A percentile compares a stretch with the other conserved stretches of the same genome.
phyloP scores from a whole-genome alignment of 2,888 invertebrate genomes.

The Horisme vitalbata region DNA sequence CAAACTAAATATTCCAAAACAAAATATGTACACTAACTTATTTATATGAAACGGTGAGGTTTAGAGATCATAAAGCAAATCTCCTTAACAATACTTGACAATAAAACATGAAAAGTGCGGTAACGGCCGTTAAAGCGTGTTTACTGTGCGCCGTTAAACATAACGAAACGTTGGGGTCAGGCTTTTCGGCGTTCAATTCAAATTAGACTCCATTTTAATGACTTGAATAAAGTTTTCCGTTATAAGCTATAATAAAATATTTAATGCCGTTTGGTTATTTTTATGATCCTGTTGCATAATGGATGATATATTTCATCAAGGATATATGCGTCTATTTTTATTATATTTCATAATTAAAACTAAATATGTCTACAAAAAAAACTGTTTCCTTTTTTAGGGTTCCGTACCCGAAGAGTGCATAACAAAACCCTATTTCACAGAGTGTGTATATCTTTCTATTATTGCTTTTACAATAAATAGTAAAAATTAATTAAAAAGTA shows the following conservation, averaged over 20 bases:
- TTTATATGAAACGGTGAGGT: constrained; percentile 60
- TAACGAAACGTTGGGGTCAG: constrained; percentile 49
- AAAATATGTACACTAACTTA: constrained; percentile 46
- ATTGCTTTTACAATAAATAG: too few relatives aligned
- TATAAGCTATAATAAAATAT: constrained; percentile 15
- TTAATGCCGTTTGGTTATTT: constrained; percentile 3
- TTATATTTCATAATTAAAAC: too few relatives aligned
- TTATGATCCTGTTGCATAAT: not conserved
- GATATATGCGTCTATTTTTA: too few relatives aligned
- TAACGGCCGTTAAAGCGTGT: constrained; percentile 75
- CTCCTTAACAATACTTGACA: constrained; percentile 69
- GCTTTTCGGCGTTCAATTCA: constrained; percentile 22
- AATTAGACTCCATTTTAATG: constrained; percentile 25
- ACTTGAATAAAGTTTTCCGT: constrained; percentile 20
- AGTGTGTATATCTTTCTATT: too few relatives aligned
- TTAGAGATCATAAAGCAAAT: constrained; percentile 67
- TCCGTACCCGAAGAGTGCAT: too few relatives aligned
- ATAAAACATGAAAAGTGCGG: constrained; percentile 78
- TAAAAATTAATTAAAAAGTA: too few relatives aligned
- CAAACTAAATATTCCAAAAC: constrained; percentile 3
- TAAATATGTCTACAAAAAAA: too few relatives aligned
- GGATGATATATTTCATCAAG: too few relatives aligned
- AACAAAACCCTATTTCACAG: too few relatives aligned
- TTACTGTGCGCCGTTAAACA: constrained; percentile 66
- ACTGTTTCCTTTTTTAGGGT: too few relatives aligned